Percentiles rank a stretch among this genome's conserved stretches.
Evolutionary conservation across 37 sponge, comb jelly and placozoan genomes (phyloP).

Genomic region (Bolinopsis microptera): DNA sequence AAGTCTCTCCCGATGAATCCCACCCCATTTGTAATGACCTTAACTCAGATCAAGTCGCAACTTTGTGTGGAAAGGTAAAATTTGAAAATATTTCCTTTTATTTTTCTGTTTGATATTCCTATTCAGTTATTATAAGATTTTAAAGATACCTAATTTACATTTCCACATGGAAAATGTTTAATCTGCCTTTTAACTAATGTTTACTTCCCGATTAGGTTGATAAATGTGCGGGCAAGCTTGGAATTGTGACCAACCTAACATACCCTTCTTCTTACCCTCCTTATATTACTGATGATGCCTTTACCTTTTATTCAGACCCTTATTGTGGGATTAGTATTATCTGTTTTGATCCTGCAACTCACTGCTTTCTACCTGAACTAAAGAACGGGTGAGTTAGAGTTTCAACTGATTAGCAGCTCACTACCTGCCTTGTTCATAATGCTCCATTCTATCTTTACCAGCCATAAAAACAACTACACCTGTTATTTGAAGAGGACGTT

Average conservation of each 20-base stretch:
- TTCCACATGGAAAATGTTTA: no score
- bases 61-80: background rate
- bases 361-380: background rate
- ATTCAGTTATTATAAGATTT: no score
- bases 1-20: background rate
- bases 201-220: no score
- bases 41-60: background rate
- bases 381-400: slow-evolving; percentile 17
- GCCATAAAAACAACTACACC: no score
- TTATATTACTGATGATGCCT: background rate
- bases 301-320: background rate
- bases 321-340: background rate
- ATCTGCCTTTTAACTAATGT: no score
- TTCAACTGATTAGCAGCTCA: no score
- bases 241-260: background rate
- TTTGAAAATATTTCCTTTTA: no score
- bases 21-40: background rate
- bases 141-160: no score
- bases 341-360: slow-evolving; percentile 9
- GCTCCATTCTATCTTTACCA: no score
- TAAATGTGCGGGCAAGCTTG: background rate
- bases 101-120: no score
- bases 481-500: no score
- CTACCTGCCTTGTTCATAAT: no score
- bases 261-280: background rate